Conservation (phyloP, 2,888 invertebrate species). For the Phasia obesa region DNA sequence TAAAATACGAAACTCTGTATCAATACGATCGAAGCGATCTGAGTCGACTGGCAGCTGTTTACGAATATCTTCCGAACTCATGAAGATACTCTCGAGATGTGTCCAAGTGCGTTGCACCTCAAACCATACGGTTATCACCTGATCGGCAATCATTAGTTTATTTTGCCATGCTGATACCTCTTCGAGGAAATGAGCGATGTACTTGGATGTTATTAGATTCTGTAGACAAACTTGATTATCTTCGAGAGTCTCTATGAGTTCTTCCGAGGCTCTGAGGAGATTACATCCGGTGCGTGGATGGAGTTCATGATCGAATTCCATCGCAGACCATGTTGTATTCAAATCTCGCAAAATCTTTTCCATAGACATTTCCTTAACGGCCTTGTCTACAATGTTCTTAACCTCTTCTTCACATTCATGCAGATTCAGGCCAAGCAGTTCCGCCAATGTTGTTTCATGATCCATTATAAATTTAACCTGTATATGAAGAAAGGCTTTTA, state of each 20-base stretch:
- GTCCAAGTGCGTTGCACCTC: slow-evolving; percentile 99
- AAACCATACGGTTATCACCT: slow-evolving; percentile 95
- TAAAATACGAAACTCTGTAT: slow-evolving; percentile 92
- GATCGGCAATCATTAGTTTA: slow-evolving; percentile 95
- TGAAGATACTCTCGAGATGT: slow-evolving; percentile 98
- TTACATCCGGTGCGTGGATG: slow-evolving; percentile 94
- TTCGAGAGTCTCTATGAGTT: slow-evolving; percentile 97
- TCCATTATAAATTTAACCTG: slow-evolving; percentile 98
- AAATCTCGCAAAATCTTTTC: slow-evolving; percentile 96
- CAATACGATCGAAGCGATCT: slow-evolving; percentile 94
- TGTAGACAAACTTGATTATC: slow-evolving; percentile 98
- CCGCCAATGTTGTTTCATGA: slow-evolving; percentile 94
- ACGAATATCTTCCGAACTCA: slow-evolving; percentile 98
- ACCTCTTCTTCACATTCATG: slow-evolving; percentile 99
- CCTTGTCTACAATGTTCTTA: slow-evolving; percentile 98
- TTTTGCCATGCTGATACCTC: slow-evolving; percentile 98
- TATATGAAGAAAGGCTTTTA: background rate
- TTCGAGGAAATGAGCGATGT: slow-evolving; percentile 96
- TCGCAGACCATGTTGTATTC: slow-evolving; percentile 93
- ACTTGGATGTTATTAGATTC: slow-evolving; percentile 98
- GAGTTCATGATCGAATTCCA: slow-evolving; percentile 95
- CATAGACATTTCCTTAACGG: slow-evolving; percentile 99
- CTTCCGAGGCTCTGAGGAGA: slow-evolving; percentile 94
- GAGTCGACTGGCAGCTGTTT: slow-evolving; percentile 97
- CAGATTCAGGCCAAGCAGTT: slow-evolving; percentile 93